These are phyloP conservation scores for Toxostoma redivivum DNA, from an alignment of 2,113 vertebrate genomes.

Conservation along the genomic window DNA sequence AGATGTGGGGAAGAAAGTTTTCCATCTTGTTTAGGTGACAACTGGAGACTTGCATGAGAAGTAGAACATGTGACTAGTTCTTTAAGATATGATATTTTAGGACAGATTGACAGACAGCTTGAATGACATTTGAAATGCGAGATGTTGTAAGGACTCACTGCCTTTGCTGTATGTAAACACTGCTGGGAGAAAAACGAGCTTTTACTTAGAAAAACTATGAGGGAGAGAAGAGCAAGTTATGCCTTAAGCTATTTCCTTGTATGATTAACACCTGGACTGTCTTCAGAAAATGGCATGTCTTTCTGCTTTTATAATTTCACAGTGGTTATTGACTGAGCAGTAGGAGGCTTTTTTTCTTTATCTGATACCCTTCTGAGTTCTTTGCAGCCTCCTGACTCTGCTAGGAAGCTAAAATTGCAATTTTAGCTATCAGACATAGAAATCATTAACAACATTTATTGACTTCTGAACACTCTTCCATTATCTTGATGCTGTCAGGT, in stretches of 20 bases:
- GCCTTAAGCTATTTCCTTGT: not conserved
- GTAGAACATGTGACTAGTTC: not conserved
- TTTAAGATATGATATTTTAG: not conserved
- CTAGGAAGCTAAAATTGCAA: conserved; percentile 12
- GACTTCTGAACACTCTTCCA: not conserved
- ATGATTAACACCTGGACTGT: not conserved
- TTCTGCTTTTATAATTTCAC: not conserved
- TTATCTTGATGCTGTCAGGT: conserved; percentile 26
- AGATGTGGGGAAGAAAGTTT: not conserved
- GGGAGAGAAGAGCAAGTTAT: not conserved
- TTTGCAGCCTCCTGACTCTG: not conserved
- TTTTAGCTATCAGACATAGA: conserved; percentile 15
- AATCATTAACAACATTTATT: conserved; percentile 40
- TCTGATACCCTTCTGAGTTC: not conserved
- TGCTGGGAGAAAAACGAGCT: not conserved
- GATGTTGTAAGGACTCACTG: not conserved
- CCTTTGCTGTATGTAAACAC: not conserved
- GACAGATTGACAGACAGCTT: conserved; percentile 7
- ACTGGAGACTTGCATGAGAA: not conserved
- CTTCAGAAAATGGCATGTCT: not conserved
- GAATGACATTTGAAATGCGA: not conserved
- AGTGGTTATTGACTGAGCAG: not conserved
- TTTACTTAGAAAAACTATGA: not conserved
- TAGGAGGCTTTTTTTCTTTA: not conserved
- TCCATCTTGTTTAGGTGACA: not conserved